Evolutionary conservation across 2,888 invertebrate genomes (phyloP).

Genomic region (Gnatocerus cornutus): DNA sequence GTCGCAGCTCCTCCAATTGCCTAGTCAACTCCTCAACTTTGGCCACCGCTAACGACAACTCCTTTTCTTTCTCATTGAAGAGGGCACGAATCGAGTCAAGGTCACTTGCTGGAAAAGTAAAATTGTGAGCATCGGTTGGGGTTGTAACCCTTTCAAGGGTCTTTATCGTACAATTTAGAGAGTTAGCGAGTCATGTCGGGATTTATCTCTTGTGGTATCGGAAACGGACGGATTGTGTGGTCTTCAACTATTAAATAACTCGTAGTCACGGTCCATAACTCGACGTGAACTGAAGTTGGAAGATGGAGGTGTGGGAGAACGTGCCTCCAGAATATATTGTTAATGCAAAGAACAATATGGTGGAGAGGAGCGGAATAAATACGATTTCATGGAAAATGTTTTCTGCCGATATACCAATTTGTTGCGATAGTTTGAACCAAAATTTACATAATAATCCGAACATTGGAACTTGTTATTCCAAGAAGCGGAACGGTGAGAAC

Average conservation of each 20-base stretch:
- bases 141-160: not conserved
- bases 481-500: slow-evolving; percentile 15
- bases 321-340: slow-evolving; percentile 30
- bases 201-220: slow-evolving; percentile 17
- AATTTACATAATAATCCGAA: slow-evolving; percentile 30
- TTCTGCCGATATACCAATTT: slow-evolving; percentile 1
- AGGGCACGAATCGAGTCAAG: slow-evolving; percentile 96
- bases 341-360: slow-evolving; percentile 30
- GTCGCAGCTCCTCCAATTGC: slow-evolving; percentile 92
- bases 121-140: not conserved
- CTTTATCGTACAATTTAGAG: slow-evolving; percentile 7
- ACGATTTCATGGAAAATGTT: slow-evolving; percentile 20
- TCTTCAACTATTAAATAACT: slow-evolving; percentile 11
- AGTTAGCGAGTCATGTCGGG: slow-evolving; percentile 12
- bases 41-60: slow-evolving; percentile 95
- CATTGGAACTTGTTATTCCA: not conserved
- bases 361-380: slow-evolving; percentile 22
- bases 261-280: slow-evolving; percentile 32
- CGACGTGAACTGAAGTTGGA: slow-evolving; percentile 36
- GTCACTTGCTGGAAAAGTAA: slow-evolving; percentile 85
- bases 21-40: slow-evolving; percentile 97
- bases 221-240: slow-evolving; percentile 21
- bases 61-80: slow-evolving; percentile 98
- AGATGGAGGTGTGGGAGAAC: slow-evolving; percentile 38
- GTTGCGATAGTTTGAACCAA: slow-evolving; percentile 18